Base-by-base conservation (phyloP, 2,888 invertebrate species). In the Gortyna flavago region DNA sequence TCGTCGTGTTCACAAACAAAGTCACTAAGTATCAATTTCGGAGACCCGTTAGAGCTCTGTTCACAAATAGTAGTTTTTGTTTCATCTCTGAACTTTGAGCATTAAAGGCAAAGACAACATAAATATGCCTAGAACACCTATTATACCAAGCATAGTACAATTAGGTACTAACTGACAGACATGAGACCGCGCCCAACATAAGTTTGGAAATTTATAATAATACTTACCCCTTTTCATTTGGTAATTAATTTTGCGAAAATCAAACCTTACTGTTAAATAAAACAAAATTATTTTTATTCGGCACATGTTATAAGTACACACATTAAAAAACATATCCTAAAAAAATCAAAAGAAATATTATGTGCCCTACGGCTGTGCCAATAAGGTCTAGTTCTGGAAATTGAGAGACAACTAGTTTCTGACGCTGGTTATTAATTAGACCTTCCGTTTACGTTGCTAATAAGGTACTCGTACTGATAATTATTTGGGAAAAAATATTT, bases 41-140 rank as follows among this genome's bases (percentile, higher is more conserved):
- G 29, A 48, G 64, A 48, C 79, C 32, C 38, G n/a, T 48, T 38
- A 38, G 21, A 72, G 57, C 62, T 71, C 5, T 38, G 16, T 48
- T 57, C 71, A 32, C 18, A 68, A 51, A 2, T 2, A 38, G 13
- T 29, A 29, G 25, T 70, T 64, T 54, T 38, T 29, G 44, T 78
- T 44, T 38, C 4, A 44, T 44, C 16, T 64, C 25, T n/a, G 25
- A 57, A 38, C 21, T 62, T 77, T 25, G 32, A 54, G 1, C 41
- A 41, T 35, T n/a, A 54, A 2, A 9, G 5, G 25, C 25, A 73
- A 32, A 25, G 8, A 8, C 18, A 48, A 11, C 29, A 16, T 51
- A n/a, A 48, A 13, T 21, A 21, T 44, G 44, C 32, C 21, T 48
- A 32, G 7, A 66, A 29, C 6, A 66, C 44, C 6, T 32, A 8